Evolutionary conservation across 2,113 vertebrate species (phyloP).

Genomic region (Dicerorhinus sumatrensis): DNA sequence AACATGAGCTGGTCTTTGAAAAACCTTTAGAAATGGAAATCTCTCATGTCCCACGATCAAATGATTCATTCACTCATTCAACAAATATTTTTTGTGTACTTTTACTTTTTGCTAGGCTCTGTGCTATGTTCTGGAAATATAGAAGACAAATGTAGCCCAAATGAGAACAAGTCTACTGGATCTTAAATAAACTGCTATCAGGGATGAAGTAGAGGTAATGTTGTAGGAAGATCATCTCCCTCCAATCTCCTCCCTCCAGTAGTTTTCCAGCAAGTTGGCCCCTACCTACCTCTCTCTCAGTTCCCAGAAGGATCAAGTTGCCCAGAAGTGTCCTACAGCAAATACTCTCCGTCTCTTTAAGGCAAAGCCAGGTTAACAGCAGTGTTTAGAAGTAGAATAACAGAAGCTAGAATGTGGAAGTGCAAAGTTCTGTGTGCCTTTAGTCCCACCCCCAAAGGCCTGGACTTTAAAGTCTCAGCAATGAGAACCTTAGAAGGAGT

Average conservation of each 20-base stretch:
- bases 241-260: background rate
- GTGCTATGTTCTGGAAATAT: background rate
- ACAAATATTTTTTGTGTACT: background rate
- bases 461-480: background rate
- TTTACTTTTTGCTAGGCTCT: background rate
- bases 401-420: background rate
- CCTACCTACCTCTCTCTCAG: background rate
- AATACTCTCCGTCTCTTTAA: background rate
- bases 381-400: background rate
- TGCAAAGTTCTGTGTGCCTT: background rate
- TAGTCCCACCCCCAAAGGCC: background rate
- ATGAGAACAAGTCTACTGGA: no score
- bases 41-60: background rate
- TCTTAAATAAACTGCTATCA: no score
- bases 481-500: background rate
- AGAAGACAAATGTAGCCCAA: background rate
- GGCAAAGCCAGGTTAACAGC: background rate
- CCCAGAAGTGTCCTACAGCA: background rate
- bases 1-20: background rate
- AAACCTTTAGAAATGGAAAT: constrained; percentile 22
- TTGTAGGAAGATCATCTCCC: background rate
- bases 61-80: background rate
- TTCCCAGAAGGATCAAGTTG: constrained; percentile 30
- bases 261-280: background rate
- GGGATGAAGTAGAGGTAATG: background rate